Conservation (phyloP, 2,888 invertebrate species). For the Serrognathus titanus region DNA sequence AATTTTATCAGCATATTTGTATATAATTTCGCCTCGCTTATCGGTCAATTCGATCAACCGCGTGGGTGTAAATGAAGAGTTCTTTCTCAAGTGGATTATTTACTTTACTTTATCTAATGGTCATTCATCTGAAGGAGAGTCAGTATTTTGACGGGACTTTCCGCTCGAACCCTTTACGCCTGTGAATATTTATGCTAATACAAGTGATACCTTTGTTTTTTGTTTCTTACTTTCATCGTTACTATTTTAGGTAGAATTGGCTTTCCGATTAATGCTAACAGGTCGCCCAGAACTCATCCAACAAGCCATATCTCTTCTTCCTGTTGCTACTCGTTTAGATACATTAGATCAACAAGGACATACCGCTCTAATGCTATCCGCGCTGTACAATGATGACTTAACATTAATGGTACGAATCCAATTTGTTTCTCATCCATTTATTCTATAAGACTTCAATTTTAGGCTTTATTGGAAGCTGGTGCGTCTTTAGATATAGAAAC, state of each 20-base stretch:
- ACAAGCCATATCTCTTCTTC: conserved; percentile 72
- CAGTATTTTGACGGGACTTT: neutral
- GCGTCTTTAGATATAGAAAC: conserved; percentile 82
- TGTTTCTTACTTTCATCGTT: conserved; percentile 2
- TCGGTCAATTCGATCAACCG: too few relatives aligned
- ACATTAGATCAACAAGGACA: conserved; percentile 76
- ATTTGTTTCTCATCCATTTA: neutral
- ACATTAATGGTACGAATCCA: conserved; percentile 55
- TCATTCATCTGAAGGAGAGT: too few relatives aligned
- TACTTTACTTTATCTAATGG: too few relatives aligned
- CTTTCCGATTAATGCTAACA: conserved; percentile 77
- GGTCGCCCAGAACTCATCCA: conserved; percentile 76
- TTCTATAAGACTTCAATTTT: conserved; percentile 18
- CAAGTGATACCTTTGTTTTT: neutral
- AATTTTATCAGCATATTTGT: neutral
- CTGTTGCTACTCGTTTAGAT: conserved; percentile 68
- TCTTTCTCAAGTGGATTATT: too few relatives aligned
- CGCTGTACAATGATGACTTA: conserved; percentile 74
- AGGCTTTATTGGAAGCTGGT: conserved; percentile 63
- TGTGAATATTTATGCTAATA: too few relatives aligned
- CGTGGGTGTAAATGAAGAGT: too few relatives aligned
- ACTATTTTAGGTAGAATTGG: conserved; percentile 57
- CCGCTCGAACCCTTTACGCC: too few relatives aligned
- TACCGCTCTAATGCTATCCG: conserved; percentile 80
- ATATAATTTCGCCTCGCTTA: too few relatives aligned